Conservation (phyloP, 2,113 vertebrate genomes). For the Girardinichthys multiradiatus region DNA sequence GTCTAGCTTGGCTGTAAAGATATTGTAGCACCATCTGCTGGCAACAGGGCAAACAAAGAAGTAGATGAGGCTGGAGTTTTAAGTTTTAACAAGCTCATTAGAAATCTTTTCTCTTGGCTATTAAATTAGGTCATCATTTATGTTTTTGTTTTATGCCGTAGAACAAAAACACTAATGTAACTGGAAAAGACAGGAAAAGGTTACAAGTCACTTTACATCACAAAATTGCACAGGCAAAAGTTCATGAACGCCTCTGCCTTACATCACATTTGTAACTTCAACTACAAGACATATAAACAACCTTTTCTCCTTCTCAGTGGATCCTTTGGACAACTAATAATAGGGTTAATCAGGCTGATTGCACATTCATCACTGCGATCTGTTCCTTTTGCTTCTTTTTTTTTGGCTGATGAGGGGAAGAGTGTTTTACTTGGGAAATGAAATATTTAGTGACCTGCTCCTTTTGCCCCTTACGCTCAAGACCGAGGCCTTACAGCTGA, state of each 20-base stretch:
- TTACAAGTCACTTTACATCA: slow-evolving; percentile 17
- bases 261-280: slow-evolving; percentile 69
- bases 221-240: slow-evolving; percentile 53
- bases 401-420: slow-evolving; percentile 65
- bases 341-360: slow-evolving; percentile 84
- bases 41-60: slow-evolving; percentile 19
- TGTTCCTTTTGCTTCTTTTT: slow-evolving; percentile 60
- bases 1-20: slow-evolving; percentile 48
- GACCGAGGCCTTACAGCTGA: slow-evolving; percentile 81
- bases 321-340: slow-evolving; percentile 79
- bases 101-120: neutral
- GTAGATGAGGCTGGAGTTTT: slow-evolving; percentile 1
- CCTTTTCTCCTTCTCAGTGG: slow-evolving; percentile 72
- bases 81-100: neutral
- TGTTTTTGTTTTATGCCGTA: neutral
- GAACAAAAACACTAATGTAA: neutral
- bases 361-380: slow-evolving; percentile 83
- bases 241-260: slow-evolving; percentile 61
- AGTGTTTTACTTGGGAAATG: slow-evolving; percentile 86
- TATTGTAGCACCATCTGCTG: slow-evolving; percentile 83
- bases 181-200: slow-evolving; percentile 11
- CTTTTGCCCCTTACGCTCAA: slow-evolving; percentile 75
- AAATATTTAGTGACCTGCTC: slow-evolving; percentile 83
- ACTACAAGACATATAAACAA: slow-evolving; percentile 77
- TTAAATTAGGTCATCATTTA: neutral